These are phyloP conservation scores for Dione juno DNA, from an alignment of 2,888 invertebrate genomes.

Conservation along the genomic window DNA sequence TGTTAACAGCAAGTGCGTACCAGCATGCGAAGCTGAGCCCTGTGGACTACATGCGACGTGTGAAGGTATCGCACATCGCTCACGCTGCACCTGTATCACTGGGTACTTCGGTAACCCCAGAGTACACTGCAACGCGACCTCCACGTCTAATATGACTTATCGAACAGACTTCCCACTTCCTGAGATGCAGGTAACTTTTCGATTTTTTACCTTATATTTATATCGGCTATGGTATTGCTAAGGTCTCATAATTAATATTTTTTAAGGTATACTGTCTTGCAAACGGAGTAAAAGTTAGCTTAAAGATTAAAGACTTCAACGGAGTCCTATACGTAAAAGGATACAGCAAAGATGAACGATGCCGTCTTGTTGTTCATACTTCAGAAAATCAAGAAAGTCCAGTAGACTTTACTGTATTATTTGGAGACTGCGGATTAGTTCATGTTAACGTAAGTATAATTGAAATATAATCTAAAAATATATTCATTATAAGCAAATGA, in stretches of 20 bases:
- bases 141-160: conserved; percentile 66
- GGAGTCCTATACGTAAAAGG: conserved; percentile 97
- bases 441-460: conserved; percentile 89
- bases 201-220: neutral
- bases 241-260: neutral
- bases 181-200: conserved; percentile 86
- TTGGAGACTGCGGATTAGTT: conserved; percentile 95
- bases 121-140: conserved; percentile 85
- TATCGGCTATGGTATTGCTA: neutral
- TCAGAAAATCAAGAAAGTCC: conserved; percentile 87
- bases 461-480: neutral
- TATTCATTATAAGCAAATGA: neutral
- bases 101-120: conserved; percentile 91
- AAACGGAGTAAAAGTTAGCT: conserved; percentile 94
- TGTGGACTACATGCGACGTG: conserved; percentile 92
- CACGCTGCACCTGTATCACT: conserved; percentile 89
- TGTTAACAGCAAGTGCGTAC: conserved; percentile 89
- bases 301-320: conserved; percentile 91
- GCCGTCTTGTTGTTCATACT: conserved; percentile 90
- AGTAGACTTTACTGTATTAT: conserved; percentile 93
- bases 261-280: conserved; percentile 91
- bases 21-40: conserved; percentile 89
- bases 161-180: conserved; percentile 93
- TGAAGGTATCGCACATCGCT: conserved; percentile 89
- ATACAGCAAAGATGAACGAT: conserved; percentile 96